Conservation (phyloP, 2,113 vertebrate species). For the Salvator merianae region DNA sequence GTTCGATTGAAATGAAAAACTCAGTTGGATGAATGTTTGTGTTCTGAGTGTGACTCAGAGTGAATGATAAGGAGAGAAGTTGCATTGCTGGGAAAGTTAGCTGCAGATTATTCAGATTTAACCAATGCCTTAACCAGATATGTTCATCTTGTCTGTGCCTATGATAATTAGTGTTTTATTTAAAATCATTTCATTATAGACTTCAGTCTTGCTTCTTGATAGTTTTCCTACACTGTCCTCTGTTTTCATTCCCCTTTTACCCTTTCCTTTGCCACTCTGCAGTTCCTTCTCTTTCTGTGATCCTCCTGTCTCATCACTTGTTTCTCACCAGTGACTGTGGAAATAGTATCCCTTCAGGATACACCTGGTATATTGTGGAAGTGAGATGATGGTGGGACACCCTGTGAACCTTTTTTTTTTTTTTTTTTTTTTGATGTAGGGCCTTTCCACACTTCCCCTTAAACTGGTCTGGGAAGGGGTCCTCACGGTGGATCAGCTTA, state of each 20-base stretch:
- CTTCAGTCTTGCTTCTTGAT: not conserved
- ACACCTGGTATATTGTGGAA: too few relatives aligned
- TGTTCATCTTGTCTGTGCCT: not conserved
- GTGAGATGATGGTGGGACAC: too few relatives aligned
- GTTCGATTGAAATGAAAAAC: not conserved
- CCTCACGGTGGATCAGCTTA: too few relatives aligned
- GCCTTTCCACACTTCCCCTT: too few relatives aligned
- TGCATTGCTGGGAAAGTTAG: not conserved
- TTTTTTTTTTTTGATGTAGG: too few relatives aligned
- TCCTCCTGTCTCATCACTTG: not conserved
- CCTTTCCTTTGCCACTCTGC: not conserved
- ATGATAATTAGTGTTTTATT: too few relatives aligned
- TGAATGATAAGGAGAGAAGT: not conserved
- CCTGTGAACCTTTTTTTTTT: too few relatives aligned
- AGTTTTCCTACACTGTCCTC: not conserved
- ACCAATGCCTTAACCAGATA: too few relatives aligned
- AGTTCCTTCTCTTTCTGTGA: not conserved
- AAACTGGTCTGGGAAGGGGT: too few relatives aligned
- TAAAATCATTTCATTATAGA: too few relatives aligned
- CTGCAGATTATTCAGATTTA: not conserved
- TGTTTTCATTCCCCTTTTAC: not conserved
- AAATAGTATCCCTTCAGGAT: not conserved
- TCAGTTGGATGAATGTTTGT: not conserved
- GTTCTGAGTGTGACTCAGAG: not conserved
- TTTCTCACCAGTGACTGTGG: not conserved